phyloP scores from a whole-genome alignment of 1,140 invertebrate species.

The Drosophila leontia region DNA sequence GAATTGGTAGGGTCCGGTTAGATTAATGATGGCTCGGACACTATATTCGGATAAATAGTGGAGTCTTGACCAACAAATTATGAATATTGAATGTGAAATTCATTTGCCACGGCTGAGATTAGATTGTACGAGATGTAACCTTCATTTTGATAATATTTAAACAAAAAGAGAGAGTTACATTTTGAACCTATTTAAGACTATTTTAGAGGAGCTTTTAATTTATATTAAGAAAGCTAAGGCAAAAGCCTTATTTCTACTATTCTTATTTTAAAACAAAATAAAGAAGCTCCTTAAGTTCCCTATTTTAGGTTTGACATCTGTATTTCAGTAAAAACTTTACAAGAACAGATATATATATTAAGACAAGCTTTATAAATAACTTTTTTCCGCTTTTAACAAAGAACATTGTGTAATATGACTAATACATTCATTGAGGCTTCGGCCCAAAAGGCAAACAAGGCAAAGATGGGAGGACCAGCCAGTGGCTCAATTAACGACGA shows the following conservation, averaged over 20 bases:
- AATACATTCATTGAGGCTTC: conserved; percentile 29
- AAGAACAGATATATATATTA: neutral
- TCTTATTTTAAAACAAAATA: no score
- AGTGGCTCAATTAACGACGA: conserved; percentile 77
- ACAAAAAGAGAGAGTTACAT: neutral
- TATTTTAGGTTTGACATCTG: neutral
- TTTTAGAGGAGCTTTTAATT: neutral
- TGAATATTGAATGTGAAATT: conserved; percentile 32
- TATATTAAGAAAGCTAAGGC: neutral
- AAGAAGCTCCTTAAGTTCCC: no score
- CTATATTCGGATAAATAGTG: neutral
- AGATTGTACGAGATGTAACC: neutral
- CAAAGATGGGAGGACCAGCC: conserved; percentile 25
- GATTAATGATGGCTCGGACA: conserved; percentile 19
- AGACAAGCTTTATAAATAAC: neutral
- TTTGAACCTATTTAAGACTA: no score
- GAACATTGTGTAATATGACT: neutral
- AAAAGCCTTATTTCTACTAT: neutral
- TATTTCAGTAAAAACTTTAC: neutral
- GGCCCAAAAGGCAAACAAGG: conserved; percentile 22
- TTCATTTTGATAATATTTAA: neutral
- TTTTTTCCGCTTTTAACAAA: conserved; percentile 1
- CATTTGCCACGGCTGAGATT: conserved; percentile 2
- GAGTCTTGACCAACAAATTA: conserved; percentile 4
- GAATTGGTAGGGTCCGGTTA: conserved; percentile 15